Conservation (phyloP, 2,113 vertebrate species). For the Cryptoleucopteryx plumbea region DNA sequence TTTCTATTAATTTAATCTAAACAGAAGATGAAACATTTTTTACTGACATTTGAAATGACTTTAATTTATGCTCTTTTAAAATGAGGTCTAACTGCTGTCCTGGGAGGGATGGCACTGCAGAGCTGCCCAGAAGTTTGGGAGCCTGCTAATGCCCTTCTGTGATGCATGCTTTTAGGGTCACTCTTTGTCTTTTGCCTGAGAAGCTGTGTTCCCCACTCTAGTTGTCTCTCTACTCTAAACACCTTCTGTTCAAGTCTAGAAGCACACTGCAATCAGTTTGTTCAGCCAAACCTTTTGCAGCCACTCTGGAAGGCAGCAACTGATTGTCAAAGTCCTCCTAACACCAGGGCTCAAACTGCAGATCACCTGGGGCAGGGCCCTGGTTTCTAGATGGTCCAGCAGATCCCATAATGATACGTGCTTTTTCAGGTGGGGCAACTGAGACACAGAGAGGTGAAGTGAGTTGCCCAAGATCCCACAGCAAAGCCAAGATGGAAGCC, state of each 20-base stretch:
- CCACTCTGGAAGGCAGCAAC: not conserved
- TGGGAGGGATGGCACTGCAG: not conserved
- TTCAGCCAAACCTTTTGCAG: not conserved
- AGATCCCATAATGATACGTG: not conserved
- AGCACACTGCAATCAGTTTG: not conserved
- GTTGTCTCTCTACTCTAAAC: not conserved
- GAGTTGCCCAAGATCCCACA: not conserved
- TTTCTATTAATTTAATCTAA: slow-evolving; percentile 98
- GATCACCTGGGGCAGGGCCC: not conserved
- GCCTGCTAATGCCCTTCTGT: not conserved
- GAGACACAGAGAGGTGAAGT: slow-evolving; percentile 47
- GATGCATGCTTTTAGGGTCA: not conserved
- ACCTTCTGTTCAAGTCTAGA: not conserved
- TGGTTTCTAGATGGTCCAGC: not conserved
- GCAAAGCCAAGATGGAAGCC: slow-evolving; percentile 37
- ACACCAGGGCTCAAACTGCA: not conserved
- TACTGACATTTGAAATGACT: slow-evolving; percentile 17
- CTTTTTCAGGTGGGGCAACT: not conserved
- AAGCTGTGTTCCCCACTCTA: not conserved
- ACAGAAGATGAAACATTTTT: slow-evolving; percentile 83
- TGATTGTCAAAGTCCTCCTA: not conserved
- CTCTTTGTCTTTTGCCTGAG: not conserved
- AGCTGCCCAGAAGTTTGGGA: not conserved
- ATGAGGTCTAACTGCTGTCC: not conserved
- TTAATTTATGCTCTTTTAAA: not conserved